Evolutionary conservation across 1,140 invertebrate species (phyloP), one percentile per base, ranked within the genome.

Genomic region (Drosophila malerkotliana): DNA sequence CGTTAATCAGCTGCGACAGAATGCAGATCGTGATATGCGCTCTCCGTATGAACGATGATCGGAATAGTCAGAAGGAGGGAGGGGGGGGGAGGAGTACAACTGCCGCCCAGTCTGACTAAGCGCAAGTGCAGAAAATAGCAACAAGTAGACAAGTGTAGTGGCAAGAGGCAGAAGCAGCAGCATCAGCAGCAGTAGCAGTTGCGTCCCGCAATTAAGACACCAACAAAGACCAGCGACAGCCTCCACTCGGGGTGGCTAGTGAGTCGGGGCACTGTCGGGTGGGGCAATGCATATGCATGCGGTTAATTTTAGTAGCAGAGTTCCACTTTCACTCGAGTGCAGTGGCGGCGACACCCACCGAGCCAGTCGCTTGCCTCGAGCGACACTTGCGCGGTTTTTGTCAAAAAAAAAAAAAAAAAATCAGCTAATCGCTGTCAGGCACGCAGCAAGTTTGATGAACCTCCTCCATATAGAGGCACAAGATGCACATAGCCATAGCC

Each of bases 251-350:
- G 34, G 32, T 28, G 34, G 26, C 18, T 15, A 15, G 15, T 15
- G 15, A 15, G 0, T 15, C 2, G 52, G 18, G 15, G 9, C 28
- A 28, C 5, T 6, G 61, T 62, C 39, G 26, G 69, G 32, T 18
- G 69, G 39, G 26, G 76, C 74, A 57, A 68, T 88, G 78, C 71
- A 85, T 85, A 62, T 73, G 58, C 51, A 49, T 54, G 58, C 24
- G 77, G 82, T 82, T 87, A 87, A 87, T 76, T 87, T 87, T 87
- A 87, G 82, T 79, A 79, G 48, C 79, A 68, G 83, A 87, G 82
- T 87, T 83, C 82, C 82, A 87, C 82, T 87, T 87, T 87, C 82
- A 87, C 82, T 87, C 59, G 41, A 21, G 12, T 51, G 5, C 26
- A 28, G 32, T 30, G 18, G 51, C 32, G 34, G 18, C 75, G 79